Percentiles rank a stretch among this genome's conserved stretches.
phyloP scores from a whole-genome alignment of 2,888 invertebrate genomes.

The Caenorhabditis panamensis region DNA sequence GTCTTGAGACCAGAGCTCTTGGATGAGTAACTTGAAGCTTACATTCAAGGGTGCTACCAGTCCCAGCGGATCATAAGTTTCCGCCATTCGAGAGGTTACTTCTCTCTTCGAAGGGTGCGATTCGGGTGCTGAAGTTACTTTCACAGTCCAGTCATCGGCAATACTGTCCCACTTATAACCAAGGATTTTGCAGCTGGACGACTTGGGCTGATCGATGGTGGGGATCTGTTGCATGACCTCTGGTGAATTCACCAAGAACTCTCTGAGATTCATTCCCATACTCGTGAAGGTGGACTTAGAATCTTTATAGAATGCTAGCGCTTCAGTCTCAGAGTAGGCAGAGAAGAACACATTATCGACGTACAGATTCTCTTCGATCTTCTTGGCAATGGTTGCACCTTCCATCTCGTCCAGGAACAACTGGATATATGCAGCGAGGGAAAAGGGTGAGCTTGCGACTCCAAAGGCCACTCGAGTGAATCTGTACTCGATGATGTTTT shows the following conservation, averaged over 20 bases:
- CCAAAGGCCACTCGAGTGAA: constrained; percentile 69
- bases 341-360: constrained; percentile 52
- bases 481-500: constrained; percentile 59
- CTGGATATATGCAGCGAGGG: constrained; percentile 55
- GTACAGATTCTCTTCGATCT: constrained; percentile 24
- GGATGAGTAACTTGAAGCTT: constrained; percentile 19
- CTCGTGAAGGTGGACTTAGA: constrained; percentile 27
- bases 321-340: constrained; percentile 16
- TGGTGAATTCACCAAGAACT: not conserved
- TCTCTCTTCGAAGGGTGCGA: constrained; percentile 22
- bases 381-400: not conserved
- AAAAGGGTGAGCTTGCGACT: constrained; percentile 52
- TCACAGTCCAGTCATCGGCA: constrained; percentile 17
- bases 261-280: constrained; percentile 21
- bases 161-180: constrained; percentile 48
- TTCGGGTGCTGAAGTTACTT: not conserved
- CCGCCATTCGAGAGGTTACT: constrained; percentile 4
- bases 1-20: constrained; percentile 8
- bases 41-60: constrained; percentile 31
- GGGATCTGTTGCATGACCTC: not conserved
- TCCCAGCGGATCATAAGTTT: constrained; percentile 48
- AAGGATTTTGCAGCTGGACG: constrained; percentile 28
- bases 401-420: not conserved
- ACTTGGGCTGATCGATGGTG: not conserved
- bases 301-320: not conserved